These are phyloP conservation scores for Ptycholaimellus sp. DNA, from an alignment of 2,888 invertebrate genomes.

Conservation along the genomic window DNA sequence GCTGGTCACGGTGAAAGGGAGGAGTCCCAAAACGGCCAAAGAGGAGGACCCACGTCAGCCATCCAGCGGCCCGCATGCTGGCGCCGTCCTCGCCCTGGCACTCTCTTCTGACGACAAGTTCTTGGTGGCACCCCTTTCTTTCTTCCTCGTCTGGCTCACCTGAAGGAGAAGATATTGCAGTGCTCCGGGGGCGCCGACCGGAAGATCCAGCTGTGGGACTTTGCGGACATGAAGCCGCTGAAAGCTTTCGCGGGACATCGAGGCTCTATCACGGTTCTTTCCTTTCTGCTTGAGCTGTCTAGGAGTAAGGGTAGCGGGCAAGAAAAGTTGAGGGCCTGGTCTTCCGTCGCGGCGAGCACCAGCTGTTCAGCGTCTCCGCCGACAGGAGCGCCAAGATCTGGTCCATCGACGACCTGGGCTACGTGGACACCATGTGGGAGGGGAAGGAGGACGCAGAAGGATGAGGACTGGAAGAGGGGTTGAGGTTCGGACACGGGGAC, in stretches of 20 bases:
- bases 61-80: too few species aligned
- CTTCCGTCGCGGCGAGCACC: constrained; percentile 60
- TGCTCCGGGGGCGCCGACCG: constrained; percentile 45
- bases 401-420: constrained; percentile 83
- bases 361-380: constrained; percentile 40
- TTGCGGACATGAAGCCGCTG: constrained; percentile 46
- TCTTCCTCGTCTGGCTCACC: too few species aligned
- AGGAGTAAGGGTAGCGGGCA: neutral
- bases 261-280: constrained; percentile 26
- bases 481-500: constrained; percentile 61
- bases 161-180: too few species aligned
- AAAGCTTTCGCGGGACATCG: constrained; percentile 44
- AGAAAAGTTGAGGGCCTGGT: constrained; percentile 37
- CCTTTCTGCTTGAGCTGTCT: neutral
- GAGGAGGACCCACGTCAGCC: too few species aligned
- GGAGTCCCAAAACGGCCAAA: too few species aligned
- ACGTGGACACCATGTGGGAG: constrained; percentile 60
- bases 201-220: constrained; percentile 58
- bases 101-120: too few species aligned
- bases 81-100: too few species aligned
- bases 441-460: too few species aligned
- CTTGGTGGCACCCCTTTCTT: too few species aligned
- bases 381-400: constrained; percentile 55
- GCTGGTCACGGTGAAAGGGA: too few species aligned
- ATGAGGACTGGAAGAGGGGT: neutral